Evolutionary conservation across 2,888 invertebrate species (phyloP), one percentile per base, ranked within the genome.

Genomic region (Drosophila gaucha): DNA sequence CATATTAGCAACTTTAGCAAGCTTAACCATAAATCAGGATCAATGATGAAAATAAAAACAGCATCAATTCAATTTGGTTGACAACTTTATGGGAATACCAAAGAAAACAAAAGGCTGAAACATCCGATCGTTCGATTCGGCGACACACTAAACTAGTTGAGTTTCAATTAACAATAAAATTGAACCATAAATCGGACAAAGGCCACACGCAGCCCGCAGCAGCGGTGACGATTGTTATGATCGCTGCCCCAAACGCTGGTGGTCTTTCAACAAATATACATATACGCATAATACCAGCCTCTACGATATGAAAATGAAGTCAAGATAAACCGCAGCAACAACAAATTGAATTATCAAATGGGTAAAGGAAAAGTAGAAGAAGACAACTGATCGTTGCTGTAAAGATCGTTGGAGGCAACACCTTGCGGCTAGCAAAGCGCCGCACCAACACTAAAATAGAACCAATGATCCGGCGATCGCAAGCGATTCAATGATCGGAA

Each of bases 111-210:
- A 46, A 51, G 43, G 20, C n/a, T n/a, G n/a, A n/a, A n/a, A n/a
- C n/a, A n/a, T n/a, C n/a, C n/a, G n/a, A n/a, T n/a, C n/a, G n/a
- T n/a, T 24, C n/a, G 33, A 4, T 3, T n/a, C 14, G 33, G 51
- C 69, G 74, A 80, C 71, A 74, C 62, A 88, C 82, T 87, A 87
- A 88, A 88, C 85, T 88, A 85, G 85, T 89, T 85, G 89, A 73
- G 66, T 87, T 87, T 88, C 89, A 89, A 87, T 85, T 88, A 87
- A 88, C 85, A 88, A 85, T 88, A 85, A 85, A 85, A 87, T 84
- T 86, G 82, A 88, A 87, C 66, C 88, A 87, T 87, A 85, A 88
- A 85, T 82, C 63, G 71, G 67, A 88, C 67, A 84, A 73, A 51
- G 85, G 86, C 85, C 85, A 88, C 85, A 85, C 84, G 68, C 84